Conservation (phyloP, 1,140 invertebrate species). For the Dreissena rostriformis region DNA sequence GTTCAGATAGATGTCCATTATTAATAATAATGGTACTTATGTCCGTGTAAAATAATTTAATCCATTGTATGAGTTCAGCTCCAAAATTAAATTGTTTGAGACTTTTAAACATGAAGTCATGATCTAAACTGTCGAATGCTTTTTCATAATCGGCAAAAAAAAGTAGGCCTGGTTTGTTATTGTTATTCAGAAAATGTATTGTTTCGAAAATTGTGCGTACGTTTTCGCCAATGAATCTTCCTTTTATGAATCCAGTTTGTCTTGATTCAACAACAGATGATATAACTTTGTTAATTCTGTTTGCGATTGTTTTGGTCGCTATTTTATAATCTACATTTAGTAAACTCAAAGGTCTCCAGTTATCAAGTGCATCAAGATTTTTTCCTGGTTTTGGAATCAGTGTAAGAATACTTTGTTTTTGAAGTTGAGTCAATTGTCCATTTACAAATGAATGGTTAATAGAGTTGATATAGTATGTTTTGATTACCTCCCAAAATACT, state of each 20-base stretch:
- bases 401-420: conserved; percentile 29
- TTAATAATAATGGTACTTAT: conserved; percentile 23
- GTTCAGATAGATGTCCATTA: conserved; percentile 5
- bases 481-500: conserved; percentile 26
- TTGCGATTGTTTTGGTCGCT: background rate
- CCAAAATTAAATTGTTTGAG: conserved; percentile 11
- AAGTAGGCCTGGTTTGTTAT: conserved; percentile 8
- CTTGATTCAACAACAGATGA: background rate
- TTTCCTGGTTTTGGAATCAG: conserved; percentile 26
- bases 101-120: conserved; percentile 12
- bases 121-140: conserved; percentile 7
- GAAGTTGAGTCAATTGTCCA: background rate
- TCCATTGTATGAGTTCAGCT: conserved; percentile 2
- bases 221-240: conserved; percentile 25
- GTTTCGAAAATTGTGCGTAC: background rate
- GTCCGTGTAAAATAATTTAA: conserved; percentile 19
- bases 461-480: background rate
- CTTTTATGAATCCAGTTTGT: conserved; percentile 17
- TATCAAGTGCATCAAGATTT: background rate
- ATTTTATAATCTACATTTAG: conserved; percentile 26
- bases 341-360: conserved; percentile 38
- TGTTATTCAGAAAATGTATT: conserved; percentile 7
- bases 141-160: conserved; percentile 22
- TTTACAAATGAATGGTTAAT: conserved; percentile 27
- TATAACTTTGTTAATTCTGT: background rate